phyloP scores from a whole-genome alignment of 2,113 vertebrate species.

The Pteropus alecto region DNA sequence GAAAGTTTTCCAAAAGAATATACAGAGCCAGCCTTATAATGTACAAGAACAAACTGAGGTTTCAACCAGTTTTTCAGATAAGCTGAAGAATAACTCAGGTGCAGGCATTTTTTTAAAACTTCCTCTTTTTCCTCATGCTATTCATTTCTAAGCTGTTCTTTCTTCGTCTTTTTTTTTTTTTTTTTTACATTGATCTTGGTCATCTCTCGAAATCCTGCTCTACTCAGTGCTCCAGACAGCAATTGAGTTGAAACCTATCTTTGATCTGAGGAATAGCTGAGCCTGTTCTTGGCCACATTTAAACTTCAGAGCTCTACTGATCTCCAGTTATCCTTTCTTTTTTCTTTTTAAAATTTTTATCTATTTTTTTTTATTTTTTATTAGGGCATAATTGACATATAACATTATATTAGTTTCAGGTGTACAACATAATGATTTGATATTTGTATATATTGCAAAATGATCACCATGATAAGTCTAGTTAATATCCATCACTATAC shows the following conservation, averaged over 20 bases:
- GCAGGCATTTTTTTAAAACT: not conserved
- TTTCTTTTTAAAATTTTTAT: not conserved
- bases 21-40: not conserved
- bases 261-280: not conserved
- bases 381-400: not conserved
- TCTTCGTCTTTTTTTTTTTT: not conserved
- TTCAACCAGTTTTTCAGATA: not conserved
- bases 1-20: not conserved
- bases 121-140: not conserved
- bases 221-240: not conserved
- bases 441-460: not conserved
- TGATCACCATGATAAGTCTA: not conserved
- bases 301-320: not conserved
- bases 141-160: not conserved
- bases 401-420: not conserved
- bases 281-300: not conserved
- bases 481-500: not conserved
- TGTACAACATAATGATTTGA: not conserved
- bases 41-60: not conserved
- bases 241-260: not conserved
- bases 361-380: not conserved
- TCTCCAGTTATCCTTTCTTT: not conserved
- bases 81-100: not conserved
- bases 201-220: not conserved
- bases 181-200: not conserved